Base-by-base conservation (phyloP, 2,888 invertebrate species). In the Euzetes globulus region DNA sequence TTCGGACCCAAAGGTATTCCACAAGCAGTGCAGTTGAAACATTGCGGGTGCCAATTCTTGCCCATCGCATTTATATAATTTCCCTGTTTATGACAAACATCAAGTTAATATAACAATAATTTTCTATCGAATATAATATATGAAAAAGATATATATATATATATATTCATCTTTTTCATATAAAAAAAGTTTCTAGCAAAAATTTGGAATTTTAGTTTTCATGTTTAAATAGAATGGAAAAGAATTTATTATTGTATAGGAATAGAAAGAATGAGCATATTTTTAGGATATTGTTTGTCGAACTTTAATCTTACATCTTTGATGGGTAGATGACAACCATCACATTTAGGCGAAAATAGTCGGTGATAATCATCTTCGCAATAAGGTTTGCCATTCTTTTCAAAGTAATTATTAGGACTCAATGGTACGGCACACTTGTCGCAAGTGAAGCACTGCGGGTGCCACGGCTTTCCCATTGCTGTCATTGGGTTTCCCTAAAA, bases 401-500 rank as follows among this genome's bases (percentile, higher is more conserved):
- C 98, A 84, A 97, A 99, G 88, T 98, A 99, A 86, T 97, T 98
- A 82, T 94, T 88, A 73, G 98, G 97, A 76, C 98, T 98, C 81
- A 99, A 85, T 83, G 96, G 95, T 82, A 94, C 92, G 81, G 90
- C 91, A 87, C 99, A 99, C 82, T 97, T 95, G 79, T 91, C 91
- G 86, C 99, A 99, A 76, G 91, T 92, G 85, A 99, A 99, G 99
- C 97, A 97, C 83, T 98, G 97, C 81, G 96, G 94, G 83, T 98
- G 98, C 95, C 96, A 98, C 78, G 95, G 96, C 84, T 93, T 93
- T 83, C 96, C 95, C 83, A 98, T 85, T 13, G 97, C 98, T 2
- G 96, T 96, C 77, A 98, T 94, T 80, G 95, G 91, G 92, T 97
- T 96, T 95, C 95, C 86, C 29, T 75, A 87, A 27, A 22, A 71